These are phyloP conservation scores for Scrobipalpa costella DNA, from an alignment of 2,888 invertebrate species.

Conservation along the genomic window DNA sequence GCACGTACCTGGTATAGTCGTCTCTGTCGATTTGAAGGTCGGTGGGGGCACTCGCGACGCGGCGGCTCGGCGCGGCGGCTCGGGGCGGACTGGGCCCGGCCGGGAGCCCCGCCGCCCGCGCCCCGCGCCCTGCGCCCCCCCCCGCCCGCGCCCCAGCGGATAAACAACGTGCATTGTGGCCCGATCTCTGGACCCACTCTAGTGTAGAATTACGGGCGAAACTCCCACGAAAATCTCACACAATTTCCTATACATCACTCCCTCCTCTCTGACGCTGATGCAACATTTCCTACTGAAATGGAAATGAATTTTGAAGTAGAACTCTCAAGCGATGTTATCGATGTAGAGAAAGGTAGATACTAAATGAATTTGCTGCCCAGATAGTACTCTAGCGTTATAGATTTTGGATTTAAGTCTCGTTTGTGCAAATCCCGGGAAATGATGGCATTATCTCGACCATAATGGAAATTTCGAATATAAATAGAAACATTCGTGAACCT, in stretches of 20 bases:
- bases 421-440: constrained; percentile 55
- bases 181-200: constrained; percentile 69
- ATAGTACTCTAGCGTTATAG: constrained; percentile 71
- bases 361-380: constrained; percentile 66
- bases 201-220: constrained; percentile 55
- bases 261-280: not conserved
- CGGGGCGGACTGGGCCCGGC: constrained; percentile 63
- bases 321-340: constrained; percentile 38
- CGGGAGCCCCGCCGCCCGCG: constrained; percentile 54
- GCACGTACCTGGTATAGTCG: constrained; percentile 72
- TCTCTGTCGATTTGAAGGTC: constrained; percentile 79
- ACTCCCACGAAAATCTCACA: constrained; percentile 43
- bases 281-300: constrained; percentile 24
- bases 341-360: constrained; percentile 47
- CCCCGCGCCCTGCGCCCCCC: constrained; percentile 52
- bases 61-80: constrained; percentile 52
- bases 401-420: constrained; percentile 68
- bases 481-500: not conserved
- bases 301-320: constrained; percentile 30
- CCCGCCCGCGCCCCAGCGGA: constrained; percentile 68
- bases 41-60: constrained; percentile 70
- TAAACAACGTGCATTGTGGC: constrained; percentile 80
- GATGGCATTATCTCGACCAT: constrained; percentile 33
- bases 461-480: constrained; percentile 1
- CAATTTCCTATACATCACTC: constrained; percentile 40